Evolutionary conservation across 2,797 vertebrate genomes (phyloP).

Genomic region (Cirrhinus molitorella): DNA sequence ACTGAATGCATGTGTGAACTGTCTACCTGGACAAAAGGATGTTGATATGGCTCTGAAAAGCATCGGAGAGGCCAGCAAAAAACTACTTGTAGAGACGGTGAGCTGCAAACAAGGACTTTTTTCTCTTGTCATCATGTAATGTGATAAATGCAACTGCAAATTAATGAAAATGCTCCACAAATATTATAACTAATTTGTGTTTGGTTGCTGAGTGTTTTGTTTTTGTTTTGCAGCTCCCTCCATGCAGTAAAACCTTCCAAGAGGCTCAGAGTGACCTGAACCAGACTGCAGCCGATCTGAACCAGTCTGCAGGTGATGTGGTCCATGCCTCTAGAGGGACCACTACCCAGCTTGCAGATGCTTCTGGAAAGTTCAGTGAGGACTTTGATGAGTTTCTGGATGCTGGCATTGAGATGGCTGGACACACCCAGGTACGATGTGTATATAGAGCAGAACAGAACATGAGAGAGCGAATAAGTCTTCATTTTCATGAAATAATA

Average conservation of each 20-base stretch:
- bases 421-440: constrained; percentile 89
- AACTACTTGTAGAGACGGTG: constrained; percentile 92
- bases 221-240: constrained; percentile 82
- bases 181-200: background rate
- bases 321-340: constrained; percentile 93
- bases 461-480: background rate
- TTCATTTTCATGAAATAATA: background rate
- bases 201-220: background rate
- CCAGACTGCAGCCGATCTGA: constrained; percentile 94
- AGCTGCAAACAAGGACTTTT: constrained; percentile 61
- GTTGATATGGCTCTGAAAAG: constrained; percentile 96
- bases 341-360: constrained; percentile 89
- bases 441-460: background rate
- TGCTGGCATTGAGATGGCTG: constrained; percentile 97
- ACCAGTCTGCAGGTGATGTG: constrained; percentile 96
- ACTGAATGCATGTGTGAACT: constrained; percentile 96
- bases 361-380: constrained; percentile 96
- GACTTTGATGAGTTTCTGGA: constrained; percentile 99
- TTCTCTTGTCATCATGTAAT: background rate
- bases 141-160: background rate
- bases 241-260: constrained; percentile 93
- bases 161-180: background rate
- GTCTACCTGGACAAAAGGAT: constrained; percentile 96
- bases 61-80: constrained; percentile 97
- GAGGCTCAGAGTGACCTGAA: constrained; percentile 96